Conservation (phyloP, 2,113 vertebrate genomes). For the Collichthys lucidus region DNA sequence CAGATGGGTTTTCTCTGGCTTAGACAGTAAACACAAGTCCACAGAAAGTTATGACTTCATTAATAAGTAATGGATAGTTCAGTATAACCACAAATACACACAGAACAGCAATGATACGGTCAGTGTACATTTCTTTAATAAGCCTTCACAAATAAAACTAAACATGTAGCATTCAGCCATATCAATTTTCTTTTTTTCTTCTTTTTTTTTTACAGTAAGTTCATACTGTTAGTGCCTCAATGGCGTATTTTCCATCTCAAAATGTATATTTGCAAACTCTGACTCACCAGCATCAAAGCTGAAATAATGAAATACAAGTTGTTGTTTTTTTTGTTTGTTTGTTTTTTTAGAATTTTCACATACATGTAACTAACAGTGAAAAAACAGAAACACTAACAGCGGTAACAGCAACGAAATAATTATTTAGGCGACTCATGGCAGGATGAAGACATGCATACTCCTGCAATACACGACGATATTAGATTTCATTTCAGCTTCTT, state of each 20-base stretch:
- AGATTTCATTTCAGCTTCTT: slow-evolving; percentile 53
- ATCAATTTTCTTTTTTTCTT: slow-evolving; percentile 44
- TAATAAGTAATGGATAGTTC: slow-evolving; percentile 40
- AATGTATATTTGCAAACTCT: slow-evolving; percentile 82
- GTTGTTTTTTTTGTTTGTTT: background rate
- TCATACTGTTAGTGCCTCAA: slow-evolving; percentile 57
- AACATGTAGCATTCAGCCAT: slow-evolving; percentile 58
- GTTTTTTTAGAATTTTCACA: slow-evolving; percentile 50
- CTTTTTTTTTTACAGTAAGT: slow-evolving; percentile 51
- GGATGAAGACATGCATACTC: slow-evolving; percentile 74
- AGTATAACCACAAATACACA: slow-evolving; percentile 41
- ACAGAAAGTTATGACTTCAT: slow-evolving; percentile 47
- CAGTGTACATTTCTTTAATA: slow-evolving; percentile 84
- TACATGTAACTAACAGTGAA: slow-evolving; percentile 47
- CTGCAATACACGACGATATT: slow-evolving; percentile 68
- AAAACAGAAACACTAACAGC: slow-evolving; percentile 58
- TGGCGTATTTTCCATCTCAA: slow-evolving; percentile 63
- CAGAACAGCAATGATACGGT: slow-evolving; percentile 40
- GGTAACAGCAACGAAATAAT: slow-evolving; percentile 49
- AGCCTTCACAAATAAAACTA: slow-evolving; percentile 78
- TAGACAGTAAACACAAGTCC: slow-evolving; percentile 55
- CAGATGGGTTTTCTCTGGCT: slow-evolving; percentile 47
- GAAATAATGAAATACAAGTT: slow-evolving; percentile 72
- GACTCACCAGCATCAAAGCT: slow-evolving; percentile 90
- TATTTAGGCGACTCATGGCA: slow-evolving; percentile 45